Evolutionary conservation across 2,797 vertebrate species (phyloP), one percentile per base, ranked within the genome.

Genomic region (Zalophus californianus): DNA sequence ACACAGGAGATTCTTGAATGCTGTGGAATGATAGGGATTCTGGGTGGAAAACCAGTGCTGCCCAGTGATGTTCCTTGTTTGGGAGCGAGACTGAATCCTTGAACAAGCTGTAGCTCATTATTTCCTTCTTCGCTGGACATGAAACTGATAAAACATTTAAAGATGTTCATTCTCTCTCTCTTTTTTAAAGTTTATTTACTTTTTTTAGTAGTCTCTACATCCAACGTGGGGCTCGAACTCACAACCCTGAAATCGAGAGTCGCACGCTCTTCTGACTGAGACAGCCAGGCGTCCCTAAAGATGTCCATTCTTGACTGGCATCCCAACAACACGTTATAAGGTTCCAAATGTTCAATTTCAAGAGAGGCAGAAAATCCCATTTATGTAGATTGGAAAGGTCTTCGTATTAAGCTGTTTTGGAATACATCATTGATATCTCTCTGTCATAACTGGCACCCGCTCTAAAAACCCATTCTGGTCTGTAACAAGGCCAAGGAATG

Each of bases 61-160:
- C 44, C 35, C 44, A 44, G 8, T 23, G 41, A 77, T 23, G 48
- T n/a, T 83, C 25, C 20, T 50, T 50, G 1, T 95, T 93, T 88
- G 21, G 29, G 66, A 92, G 13, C 3, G 7, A 86, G 58, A 87
- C 6, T 16, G 72, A 94, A 77, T 96, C 70, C 41, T 80, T 56
- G 16, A 87, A 77, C 21, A 72, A 93, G 41, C 50, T 86, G 9
- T 56, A 35, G 7, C 29, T 95, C 48, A 54, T 58, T 96, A 54
- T 73, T 79, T 77, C 21, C 21, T 85, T 54, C 60, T 94, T 95
- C 50, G 41, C n/a, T 73, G 60, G 41, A 83, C 50, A 79, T 66
- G 48, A 82, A 83, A 72, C 29, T 82, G 88, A 85, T 41, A 86
- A 90, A 91, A 91, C 15, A 73, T 85, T 95, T 94, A 48, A 66